Base-by-base conservation (phyloP, 2,113 vertebrate genomes). In the Mionectes macconnelli region DNA sequence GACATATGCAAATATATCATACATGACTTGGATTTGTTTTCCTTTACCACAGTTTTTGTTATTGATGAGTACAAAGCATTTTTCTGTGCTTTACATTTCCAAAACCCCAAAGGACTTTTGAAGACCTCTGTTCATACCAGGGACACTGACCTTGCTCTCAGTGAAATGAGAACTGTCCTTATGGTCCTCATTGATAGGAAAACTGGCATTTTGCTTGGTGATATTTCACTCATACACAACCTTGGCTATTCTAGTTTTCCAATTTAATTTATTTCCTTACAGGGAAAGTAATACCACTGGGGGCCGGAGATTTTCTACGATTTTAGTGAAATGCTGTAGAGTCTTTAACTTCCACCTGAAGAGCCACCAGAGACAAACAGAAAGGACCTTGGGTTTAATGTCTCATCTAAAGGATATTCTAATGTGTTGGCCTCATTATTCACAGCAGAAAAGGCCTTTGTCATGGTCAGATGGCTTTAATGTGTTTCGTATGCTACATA, bases 381-480 rank as follows among this genome's bases (percentile, higher is more conserved):
- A 98, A 98, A 98, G 96, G 97, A 97, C 98, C 97, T 98, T 96
- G 95, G 91, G 78, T 97, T 98, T 97, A 97, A 96, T 97, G 97
- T 96, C 97, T 98, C 97, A 94, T 98, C 97, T 70, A 91, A 98
- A 97, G 96, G 97, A 97, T 97, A 98, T 98, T 97, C 89, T 97
- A 97, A 96, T 68, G 55, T 28, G 62, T 84, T 87, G 97, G 97
- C 97, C 97, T 98, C 97, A 98, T 98, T 98, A 98, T 98, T 98
- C 98, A 98, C 97, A 97, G 97, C 97, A 98, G 97, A 97, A 98
- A 97, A 97, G 97, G 97, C 98, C 98, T 98, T 97, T 98, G 98
- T 98, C 98, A 98, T 98, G 98, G 98, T 98, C 98, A 98, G 97
- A 98, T 98, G 98, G 97, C 97, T 98, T 98, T 98, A 98, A 98